Conservation (phyloP, 2,113 vertebrate genomes). For the Azemiops feae region DNA sequence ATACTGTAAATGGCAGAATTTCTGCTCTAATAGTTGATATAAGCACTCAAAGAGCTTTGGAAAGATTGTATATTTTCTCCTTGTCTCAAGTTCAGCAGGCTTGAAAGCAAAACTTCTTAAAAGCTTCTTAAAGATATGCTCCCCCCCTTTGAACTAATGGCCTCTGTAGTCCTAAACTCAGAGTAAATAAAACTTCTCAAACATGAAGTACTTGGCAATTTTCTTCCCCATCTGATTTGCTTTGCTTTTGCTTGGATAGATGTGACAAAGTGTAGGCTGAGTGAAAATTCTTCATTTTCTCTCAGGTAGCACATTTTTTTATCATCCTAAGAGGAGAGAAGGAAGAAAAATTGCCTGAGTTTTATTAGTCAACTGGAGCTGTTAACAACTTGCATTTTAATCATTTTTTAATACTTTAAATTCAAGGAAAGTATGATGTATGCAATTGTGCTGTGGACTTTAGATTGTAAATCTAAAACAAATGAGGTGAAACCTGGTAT, state of each 20-base stretch:
- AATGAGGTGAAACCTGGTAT: not conserved
- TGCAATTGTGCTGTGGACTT: not conserved
- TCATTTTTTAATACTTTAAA: constrained; percentile 48
- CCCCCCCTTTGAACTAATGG: not conserved
- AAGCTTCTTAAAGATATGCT: not conserved
- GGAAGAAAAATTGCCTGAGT: constrained; percentile 24
- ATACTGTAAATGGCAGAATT: not conserved
- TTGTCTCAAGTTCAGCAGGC: not conserved
- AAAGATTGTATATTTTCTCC: not conserved
- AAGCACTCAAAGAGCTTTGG: not conserved
- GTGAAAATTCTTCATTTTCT: constrained; percentile 43
- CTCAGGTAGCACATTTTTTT: not conserved
- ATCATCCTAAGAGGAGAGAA: constrained; percentile 20
- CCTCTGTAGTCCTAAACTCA: not conserved
- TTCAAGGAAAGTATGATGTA: constrained; percentile 13
- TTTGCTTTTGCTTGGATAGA: not conserved
- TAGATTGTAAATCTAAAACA: constrained; percentile 25
- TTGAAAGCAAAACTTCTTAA: not conserved
- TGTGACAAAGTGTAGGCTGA: constrained; percentile 44
- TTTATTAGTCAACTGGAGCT: constrained; percentile 12
- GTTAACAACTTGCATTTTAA: constrained; percentile 30
- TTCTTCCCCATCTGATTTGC: not conserved
- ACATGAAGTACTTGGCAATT: not conserved
- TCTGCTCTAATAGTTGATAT: not conserved
- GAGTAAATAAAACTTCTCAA: not conserved